phyloP scores from a whole-genome alignment of 2,113 vertebrate genomes.

The Anolis carolinensis region DNA sequence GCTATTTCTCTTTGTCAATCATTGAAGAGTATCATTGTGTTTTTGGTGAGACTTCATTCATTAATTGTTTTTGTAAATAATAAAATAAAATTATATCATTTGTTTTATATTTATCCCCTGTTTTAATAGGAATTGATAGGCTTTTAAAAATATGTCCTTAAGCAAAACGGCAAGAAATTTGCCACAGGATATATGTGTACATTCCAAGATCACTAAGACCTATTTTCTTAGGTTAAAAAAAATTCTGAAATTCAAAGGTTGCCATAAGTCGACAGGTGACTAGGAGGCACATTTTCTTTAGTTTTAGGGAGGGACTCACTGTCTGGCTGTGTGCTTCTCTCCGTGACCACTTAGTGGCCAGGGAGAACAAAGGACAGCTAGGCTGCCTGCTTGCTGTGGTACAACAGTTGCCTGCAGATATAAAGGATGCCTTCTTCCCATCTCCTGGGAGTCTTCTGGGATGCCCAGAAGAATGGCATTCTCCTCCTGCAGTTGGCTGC shows the following conservation, averaged over 20 bases:
- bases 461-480: too few relatives aligned
- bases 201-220: not conserved
- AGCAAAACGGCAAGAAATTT: not conserved
- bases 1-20: not conserved
- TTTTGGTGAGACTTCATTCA: not conserved
- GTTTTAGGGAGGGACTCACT: not conserved
- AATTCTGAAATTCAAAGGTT: too few relatives aligned
- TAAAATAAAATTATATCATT: not conserved
- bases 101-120: conserved; percentile 32
- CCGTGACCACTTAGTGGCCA: too few relatives aligned
- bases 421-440: not conserved
- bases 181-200: not conserved
- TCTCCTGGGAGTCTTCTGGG: not conserved
- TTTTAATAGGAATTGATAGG: conserved; percentile 30
- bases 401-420: not conserved
- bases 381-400: too few relatives aligned
- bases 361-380: too few relatives aligned
- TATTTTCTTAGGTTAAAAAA: too few relatives aligned
- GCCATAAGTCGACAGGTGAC: too few relatives aligned
- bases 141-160: not conserved
- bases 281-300: not conserved
- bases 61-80: not conserved
- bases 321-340: not conserved
- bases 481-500: too few relatives aligned
- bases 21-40: not conserved